Percentiles rank a stretch among this genome's conserved stretches.
Evolutionary conservation across 2,113 vertebrate genomes (phyloP).

Genomic region (Ursus arctos): DNA sequence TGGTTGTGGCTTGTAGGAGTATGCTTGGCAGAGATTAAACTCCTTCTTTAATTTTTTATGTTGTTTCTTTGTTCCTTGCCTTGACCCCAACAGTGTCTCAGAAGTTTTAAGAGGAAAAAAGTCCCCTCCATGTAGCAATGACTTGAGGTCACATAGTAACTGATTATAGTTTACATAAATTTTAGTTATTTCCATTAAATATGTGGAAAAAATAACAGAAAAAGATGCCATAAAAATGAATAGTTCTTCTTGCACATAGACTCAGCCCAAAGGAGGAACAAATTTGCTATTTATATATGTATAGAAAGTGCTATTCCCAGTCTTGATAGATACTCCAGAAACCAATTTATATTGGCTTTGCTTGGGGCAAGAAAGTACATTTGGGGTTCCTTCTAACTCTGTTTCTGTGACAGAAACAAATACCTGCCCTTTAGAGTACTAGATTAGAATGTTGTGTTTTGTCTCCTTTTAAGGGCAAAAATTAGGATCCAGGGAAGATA

Average conservation of each 20-base stretch:
- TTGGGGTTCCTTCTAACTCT: neutral
- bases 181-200: constrained; percentile 33
- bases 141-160: neutral
- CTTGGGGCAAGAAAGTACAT: neutral
- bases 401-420: constrained; percentile 24
- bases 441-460: neutral
- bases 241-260: neutral
- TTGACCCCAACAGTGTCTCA: neutral
- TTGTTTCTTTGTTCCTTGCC: neutral
- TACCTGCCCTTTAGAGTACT: neutral
- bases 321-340: neutral
- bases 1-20: neutral
- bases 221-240: neutral
- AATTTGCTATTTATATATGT: neutral
- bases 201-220: neutral
- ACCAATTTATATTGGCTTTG: neutral
- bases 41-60: neutral
- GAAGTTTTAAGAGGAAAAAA: neutral
- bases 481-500: neutral
- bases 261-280: neutral
- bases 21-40: neutral
- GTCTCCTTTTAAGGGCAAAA: neutral
- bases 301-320: neutral
- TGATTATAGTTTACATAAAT: neutral
- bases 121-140: neutral